A percentile compares a stretch with the other conserved stretches of the same genome.
Conservation (phyloP, 2,888 invertebrate species). For the Drosophila subquinaria region DNA sequence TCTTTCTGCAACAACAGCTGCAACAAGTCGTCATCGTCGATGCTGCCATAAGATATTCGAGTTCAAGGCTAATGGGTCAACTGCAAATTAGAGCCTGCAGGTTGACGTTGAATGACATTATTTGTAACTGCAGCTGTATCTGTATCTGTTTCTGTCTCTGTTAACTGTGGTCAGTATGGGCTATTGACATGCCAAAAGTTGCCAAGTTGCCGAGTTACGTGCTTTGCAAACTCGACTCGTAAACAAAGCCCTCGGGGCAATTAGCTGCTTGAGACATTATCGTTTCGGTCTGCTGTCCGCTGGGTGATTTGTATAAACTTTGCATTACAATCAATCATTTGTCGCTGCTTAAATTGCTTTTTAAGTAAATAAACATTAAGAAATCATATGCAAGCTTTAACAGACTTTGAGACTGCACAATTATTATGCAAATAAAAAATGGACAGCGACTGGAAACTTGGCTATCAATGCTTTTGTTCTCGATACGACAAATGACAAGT, state of each 20-base stretch:
- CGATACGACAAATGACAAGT: conserved; percentile 50
- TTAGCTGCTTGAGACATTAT: conserved; percentile 67
- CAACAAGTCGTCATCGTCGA: conserved; percentile 44
- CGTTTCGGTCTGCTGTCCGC: conserved; percentile 31
- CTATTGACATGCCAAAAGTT: conserved; percentile 17
- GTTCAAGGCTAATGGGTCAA: conserved; percentile 82
- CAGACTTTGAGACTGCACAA: conserved; percentile 29
- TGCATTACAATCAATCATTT: conserved; percentile 79
- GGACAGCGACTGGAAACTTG: conserved; percentile 41
- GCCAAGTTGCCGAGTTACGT: conserved; percentile 9
- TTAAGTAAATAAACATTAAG: conserved; percentile 74
- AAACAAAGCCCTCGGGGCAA: conserved; percentile 54
- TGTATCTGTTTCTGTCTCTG: conserved; percentile 14
- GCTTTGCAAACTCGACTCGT: conserved; percentile 4
- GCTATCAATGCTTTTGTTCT: conserved; percentile 62
- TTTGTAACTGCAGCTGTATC: conserved; percentile 36
- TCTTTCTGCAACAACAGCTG: conserved; percentile 27
- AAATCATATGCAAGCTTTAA: conserved; percentile 44
- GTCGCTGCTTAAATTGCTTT: conserved; percentile 63
- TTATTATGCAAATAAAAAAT: conserved; percentile 77
- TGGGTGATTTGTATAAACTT: conserved; percentile 73
- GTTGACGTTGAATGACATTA: conserved; percentile 80
- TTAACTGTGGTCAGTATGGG: conserved; percentile 9
- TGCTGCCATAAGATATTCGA: conserved; percentile 57
- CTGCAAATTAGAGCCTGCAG: conserved; percentile 76